Conservation (phyloP, 2,888 invertebrate genomes). For the Brassicogethes aeneus region DNA sequence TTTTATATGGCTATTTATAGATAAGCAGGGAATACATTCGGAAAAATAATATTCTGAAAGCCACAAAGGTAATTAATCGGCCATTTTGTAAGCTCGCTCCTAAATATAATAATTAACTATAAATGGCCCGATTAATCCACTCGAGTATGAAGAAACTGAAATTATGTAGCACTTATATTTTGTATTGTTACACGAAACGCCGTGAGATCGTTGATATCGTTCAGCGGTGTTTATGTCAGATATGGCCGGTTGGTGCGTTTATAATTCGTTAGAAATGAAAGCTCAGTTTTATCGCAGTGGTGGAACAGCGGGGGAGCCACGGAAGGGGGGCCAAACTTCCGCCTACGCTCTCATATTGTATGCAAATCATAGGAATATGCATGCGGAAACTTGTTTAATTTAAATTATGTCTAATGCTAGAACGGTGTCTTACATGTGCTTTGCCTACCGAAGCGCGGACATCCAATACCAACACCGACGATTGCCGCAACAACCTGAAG, state of each 20-base stretch:
- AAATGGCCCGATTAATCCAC: not conserved
- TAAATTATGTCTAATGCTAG: slow-evolving; percentile 12
- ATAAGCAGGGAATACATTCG: no score
- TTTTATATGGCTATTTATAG: no score
- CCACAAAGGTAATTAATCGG: slow-evolving; percentile 6
- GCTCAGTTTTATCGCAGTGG: slow-evolving; percentile 24
- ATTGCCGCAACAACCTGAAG: no score
- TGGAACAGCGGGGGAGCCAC: slow-evolving; percentile 7
- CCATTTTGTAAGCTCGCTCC: not conserved
- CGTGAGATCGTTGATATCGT: slow-evolving; percentile 21
- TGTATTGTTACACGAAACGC: slow-evolving; percentile 15
- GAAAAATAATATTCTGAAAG: no score
- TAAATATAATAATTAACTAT: not conserved
- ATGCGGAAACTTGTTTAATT: slow-evolving; percentile 27
- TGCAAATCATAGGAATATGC: slow-evolving; percentile 27
- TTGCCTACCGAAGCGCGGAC: not conserved
- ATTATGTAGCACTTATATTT: not conserved
- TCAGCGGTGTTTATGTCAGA: slow-evolving; percentile 14
- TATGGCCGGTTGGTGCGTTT: slow-evolving; percentile 23
- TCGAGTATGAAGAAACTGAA: slow-evolving; percentile 1
- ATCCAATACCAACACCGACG: no score
- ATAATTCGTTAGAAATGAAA: slow-evolving; percentile 27
- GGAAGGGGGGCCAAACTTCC: slow-evolving; percentile 26
- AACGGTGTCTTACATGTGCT: not conserved
- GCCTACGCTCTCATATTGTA: slow-evolving; percentile 28